Evolutionary conservation across 1,140 invertebrate genomes (phyloP).

Genomic region (Dendrolimus punctatus): DNA sequence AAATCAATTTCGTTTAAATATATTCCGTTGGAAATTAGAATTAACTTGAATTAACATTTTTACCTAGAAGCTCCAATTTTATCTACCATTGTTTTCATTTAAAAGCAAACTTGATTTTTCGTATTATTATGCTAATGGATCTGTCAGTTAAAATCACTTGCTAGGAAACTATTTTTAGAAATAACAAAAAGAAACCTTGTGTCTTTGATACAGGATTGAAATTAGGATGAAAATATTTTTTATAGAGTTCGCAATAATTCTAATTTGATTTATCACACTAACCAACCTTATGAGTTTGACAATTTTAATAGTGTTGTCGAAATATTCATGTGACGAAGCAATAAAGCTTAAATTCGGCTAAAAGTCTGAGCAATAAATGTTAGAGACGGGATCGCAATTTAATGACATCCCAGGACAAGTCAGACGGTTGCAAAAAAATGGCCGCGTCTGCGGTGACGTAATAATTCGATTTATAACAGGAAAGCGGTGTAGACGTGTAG

Average conservation of each 20-base stretch:
- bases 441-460: slow-evolving; percentile 30
- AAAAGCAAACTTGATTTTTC: no score
- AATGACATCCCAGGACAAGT: slow-evolving; percentile 19
- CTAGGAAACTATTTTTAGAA: no score
- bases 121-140: no score
- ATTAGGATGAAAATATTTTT: slow-evolving; percentile 3
- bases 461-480: slow-evolving; percentile 20
- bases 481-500: not conserved
- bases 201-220: no score
- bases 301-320: not conserved
- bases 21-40: no score
- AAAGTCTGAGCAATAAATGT: not conserved
- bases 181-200: no score
- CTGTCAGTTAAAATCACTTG: no score
- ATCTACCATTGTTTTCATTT: no score
- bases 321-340: not conserved
- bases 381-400: slow-evolving; percentile 21
- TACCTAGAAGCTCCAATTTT: no score
- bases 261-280: slow-evolving; percentile 26
- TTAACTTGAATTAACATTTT: no score
- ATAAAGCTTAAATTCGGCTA: slow-evolving; percentile 14
- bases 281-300: slow-evolving; percentile 18
- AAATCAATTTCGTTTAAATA: no score
- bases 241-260: slow-evolving; percentile 20
- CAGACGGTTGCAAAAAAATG: slow-evolving; percentile 27